Evolutionary conservation across 2,113 vertebrate genomes (phyloP).

Genomic region (Thamnaconus septentrionalis): DNA sequence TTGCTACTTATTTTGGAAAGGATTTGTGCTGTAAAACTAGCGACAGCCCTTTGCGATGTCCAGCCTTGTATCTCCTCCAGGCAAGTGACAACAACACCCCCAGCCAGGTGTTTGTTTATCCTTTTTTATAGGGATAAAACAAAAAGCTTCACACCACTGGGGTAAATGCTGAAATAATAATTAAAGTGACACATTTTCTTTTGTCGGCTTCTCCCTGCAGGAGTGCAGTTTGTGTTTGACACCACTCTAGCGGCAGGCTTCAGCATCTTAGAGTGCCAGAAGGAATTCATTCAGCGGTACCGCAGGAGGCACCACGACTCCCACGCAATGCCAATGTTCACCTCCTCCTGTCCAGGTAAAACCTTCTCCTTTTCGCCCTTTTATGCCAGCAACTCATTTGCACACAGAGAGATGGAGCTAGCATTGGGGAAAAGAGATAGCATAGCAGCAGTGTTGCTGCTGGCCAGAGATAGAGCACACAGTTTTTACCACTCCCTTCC

Average conservation of each 20-base stretch:
- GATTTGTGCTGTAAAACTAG: no score
- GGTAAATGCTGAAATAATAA: no score
- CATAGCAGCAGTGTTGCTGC: constrained; percentile 61
- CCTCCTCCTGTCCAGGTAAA: constrained; percentile 95
- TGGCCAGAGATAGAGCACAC: constrained; percentile 59
- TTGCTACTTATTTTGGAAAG: no score
- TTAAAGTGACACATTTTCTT: not conserved
- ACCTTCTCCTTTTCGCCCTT: not conserved
- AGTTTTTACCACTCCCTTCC: constrained; percentile 59
- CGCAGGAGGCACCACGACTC: constrained; percentile 83
- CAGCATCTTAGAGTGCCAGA: constrained; percentile 94
- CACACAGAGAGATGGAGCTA: not conserved
- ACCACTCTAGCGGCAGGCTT: constrained; percentile 89
- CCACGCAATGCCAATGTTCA: constrained; percentile 91
- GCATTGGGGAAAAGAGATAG: not conserved
- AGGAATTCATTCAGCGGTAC: constrained; percentile 89
- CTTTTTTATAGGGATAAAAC: no score
- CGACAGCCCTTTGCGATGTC: no score
- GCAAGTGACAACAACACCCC: no score
- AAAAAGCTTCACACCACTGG: no score
- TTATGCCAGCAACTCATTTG: not conserved
- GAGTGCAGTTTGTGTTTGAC: constrained; percentile 90
- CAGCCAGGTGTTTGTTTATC: no score
- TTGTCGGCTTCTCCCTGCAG: constrained; percentile 57
- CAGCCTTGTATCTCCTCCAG: no score